Percentiles rank a stretch among this genome's conserved stretches.
These are phyloP conservation scores for Phalacrocorax carbo DNA, from an alignment of 2,113 vertebrate species.

Conservation along the genomic window DNA sequence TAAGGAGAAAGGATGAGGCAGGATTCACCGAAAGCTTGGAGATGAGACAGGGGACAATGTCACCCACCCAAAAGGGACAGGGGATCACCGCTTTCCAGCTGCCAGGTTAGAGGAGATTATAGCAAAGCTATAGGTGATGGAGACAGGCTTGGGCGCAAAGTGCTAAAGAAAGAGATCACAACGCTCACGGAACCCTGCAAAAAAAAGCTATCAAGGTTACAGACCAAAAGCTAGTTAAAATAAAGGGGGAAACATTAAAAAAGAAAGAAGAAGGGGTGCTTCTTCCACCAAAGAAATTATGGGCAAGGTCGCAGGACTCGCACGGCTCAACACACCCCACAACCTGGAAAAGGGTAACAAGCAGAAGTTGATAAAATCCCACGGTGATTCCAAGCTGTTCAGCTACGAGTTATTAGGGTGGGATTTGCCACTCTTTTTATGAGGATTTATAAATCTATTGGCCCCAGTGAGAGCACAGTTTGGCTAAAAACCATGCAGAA, in stretches of 20 bases:
- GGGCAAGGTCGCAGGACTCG: rapidly evolving
- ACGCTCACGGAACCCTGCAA: rapidly evolving
- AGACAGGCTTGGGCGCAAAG: rapidly evolving
- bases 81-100: no score
- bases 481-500: neutral
- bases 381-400: rapidly evolving
- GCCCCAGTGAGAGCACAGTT: rapidly evolving
- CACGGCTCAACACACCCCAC: rapidly evolving
- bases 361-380: neutral
- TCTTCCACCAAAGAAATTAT: neutral
- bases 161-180: neutral
- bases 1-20: neutral
- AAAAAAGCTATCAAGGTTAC: neutral
- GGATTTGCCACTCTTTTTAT: neutral
- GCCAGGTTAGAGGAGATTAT: rapidly evolving
- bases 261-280: neutral
- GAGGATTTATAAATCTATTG: rapidly evolving
- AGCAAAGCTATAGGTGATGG: neutral
- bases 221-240: neutral
- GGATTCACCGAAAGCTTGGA: rapidly evolving
- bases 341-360: neutral
- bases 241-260: neutral
- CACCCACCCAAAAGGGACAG: neutral
- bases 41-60: rapidly evolving
- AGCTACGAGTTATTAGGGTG: rapidly evolving